Evolutionary conservation across 2,113 vertebrate genomes (phyloP).

Genomic region (Neolamprologus variostigma): DNA sequence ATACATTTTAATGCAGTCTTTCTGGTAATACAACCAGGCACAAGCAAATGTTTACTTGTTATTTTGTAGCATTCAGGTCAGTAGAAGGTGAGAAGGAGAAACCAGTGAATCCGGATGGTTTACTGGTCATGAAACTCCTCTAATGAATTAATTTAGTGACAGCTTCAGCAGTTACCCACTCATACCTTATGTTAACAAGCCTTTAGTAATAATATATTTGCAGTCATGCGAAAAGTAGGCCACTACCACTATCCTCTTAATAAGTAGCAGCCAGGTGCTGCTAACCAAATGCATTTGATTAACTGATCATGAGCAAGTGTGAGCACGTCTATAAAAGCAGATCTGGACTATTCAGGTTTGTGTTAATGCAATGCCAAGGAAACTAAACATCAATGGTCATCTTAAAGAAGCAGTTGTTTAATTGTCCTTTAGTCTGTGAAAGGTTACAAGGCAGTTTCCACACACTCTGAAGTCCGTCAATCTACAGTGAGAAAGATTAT

Average conservation of each 20-base stretch:
- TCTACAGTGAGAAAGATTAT: not conserved
- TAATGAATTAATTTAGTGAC: not conserved
- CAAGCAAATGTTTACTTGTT: not conserved
- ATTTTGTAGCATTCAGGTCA: not conserved
- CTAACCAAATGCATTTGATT: not conserved
- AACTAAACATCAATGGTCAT: not conserved
- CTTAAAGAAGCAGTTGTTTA: not conserved
- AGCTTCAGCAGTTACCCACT: not conserved
- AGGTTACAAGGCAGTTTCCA: fast-evolving
- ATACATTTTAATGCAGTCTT: not conserved
- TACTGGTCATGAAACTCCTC: not conserved
- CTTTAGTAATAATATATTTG: not conserved
- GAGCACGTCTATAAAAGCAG: not conserved
- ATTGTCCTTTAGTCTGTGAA: not conserved
- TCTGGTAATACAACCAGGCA: not conserved
- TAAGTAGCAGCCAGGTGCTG: not conserved
- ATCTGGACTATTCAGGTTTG: not conserved
- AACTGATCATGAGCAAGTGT: not conserved
- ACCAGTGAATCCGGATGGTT: not conserved
- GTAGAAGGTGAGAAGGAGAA: not conserved
- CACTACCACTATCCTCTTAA: not conserved
- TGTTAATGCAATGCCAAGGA: not conserved
- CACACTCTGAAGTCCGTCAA: fast-evolving
- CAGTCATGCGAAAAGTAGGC: not conserved
- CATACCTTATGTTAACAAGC: not conserved